Conservation (phyloP, 2,888 invertebrate species). For the Acronicta psi region DNA sequence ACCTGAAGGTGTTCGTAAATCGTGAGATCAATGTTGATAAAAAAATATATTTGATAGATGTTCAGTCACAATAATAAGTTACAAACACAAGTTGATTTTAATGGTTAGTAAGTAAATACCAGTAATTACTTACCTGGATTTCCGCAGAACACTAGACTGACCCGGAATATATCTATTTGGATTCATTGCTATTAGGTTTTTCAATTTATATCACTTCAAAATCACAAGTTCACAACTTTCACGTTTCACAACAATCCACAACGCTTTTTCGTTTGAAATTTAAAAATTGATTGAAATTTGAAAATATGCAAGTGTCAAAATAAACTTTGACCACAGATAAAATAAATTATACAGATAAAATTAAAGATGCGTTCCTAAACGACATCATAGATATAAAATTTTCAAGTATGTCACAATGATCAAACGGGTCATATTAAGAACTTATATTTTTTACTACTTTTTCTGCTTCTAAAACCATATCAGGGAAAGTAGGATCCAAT, state of each 20-base stretch:
- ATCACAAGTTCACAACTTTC: background rate
- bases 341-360: too few relatives aligned
- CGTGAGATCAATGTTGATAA: too few relatives aligned
- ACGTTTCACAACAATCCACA: too few relatives aligned
- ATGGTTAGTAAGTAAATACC: background rate
- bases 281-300: too few relatives aligned
- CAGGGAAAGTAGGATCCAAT: conserved; percentile 77
- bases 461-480: conserved; percentile 70
- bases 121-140: conserved; percentile 77
- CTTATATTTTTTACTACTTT: conserved; percentile 57
- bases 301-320: conserved; percentile 15
- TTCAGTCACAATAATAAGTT: too few relatives aligned
- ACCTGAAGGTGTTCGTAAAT: conserved; percentile 48
- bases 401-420: too few relatives aligned
- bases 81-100: too few relatives aligned
- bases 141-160: conserved; percentile 70
- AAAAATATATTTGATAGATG: too few relatives aligned
- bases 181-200: conserved; percentile 58
- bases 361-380: too few relatives aligned
- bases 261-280: conserved; percentile 41
- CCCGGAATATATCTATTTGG: conserved; percentile 67
- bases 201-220: background rate
- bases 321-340: background rate
- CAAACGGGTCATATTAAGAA: background rate
- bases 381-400: background rate